Base-by-base conservation (phyloP, 2,888 invertebrate genomes). In the Sarcophaga carnaria region DNA sequence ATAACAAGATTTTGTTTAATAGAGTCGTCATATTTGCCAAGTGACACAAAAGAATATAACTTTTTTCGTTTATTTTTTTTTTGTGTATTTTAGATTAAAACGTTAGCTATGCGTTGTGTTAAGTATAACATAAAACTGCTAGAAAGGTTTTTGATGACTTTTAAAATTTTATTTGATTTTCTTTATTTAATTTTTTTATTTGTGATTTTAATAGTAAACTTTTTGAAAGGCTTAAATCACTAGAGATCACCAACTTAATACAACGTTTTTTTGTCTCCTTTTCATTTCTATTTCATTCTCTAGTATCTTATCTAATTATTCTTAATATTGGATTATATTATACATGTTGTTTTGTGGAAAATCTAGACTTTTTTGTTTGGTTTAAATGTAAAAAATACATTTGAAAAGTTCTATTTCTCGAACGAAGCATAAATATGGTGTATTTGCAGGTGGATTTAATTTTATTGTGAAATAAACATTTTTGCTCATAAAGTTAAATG, bases 21-120 rank as follows among this genome's bases (percentile, higher is more conserved):
- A 37, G 37, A 37, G 37, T 37, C 87, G 79, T 89, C 87, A 88
- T 90, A 89, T 90, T 89, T 90, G 89, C 89, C 85, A 88, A 88
- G 88, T 90, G 89, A 89, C 89, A 90, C 88, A 89, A 37, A 37
- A 54, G 54, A 54, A 54, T 54, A 54, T 54, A 37, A 37, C 8
- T 37, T 37, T 37, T 37, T 37, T 37, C 2, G 37, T 37, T 6
- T 11, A 0, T 49, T 54, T 49, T 54, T 49, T 54, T 64, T n/a
- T 49, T 69, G 69, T 54, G 70, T 66, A 70, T 69, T 70, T 63
- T 54, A 81, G 67, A 67, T 75, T 75, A 75, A 70, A 77, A 63
- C 79, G 79, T 80, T 82, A 82, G 71, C 20, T 62, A 86, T 82
- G 79, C 54, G 75, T 79, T 86, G 82, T 82, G 83, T 86, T 76